A percentile compares a stretch with the other conserved stretches of the same genome.
Conservation (phyloP, 2,797 vertebrate species). For the Rhynchotus rufescens region DNA sequence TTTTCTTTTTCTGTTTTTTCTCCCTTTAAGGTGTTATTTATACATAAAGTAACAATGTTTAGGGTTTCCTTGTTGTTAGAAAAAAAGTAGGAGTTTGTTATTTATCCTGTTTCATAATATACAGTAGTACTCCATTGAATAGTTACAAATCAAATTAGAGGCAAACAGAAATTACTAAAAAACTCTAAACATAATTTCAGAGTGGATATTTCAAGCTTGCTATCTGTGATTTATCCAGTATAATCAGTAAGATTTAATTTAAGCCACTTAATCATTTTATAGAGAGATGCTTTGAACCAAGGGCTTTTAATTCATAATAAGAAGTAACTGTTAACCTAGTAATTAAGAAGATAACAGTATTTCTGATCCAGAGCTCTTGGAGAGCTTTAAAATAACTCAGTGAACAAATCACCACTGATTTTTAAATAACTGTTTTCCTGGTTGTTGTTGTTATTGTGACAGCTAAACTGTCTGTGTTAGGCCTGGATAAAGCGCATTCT, state of each 20-base stretch:
- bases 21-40: not conserved
- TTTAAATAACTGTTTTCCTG: slow-evolving; percentile 30
- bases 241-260: slow-evolving; percentile 45
- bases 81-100: not conserved
- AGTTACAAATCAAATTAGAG: slow-evolving; percentile 10
- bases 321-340: slow-evolving; percentile 34
- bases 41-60: not conserved
- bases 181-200: slow-evolving; percentile 6
- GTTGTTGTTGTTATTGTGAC: not conserved
- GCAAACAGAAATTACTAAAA: slow-evolving; percentile 13
- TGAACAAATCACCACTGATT: slow-evolving; percentile 8
- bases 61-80: not conserved
- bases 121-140: not conserved
- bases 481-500: not conserved
- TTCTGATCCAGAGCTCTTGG: slow-evolving; percentile 20
- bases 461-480: not conserved
- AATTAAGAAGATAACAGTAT: slow-evolving; percentile 41
- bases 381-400: slow-evolving; percentile 15
- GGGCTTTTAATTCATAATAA: slow-evolving; percentile 15
- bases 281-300: slow-evolving; percentile 8
- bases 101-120: not conserved
- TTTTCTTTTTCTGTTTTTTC: not conserved
- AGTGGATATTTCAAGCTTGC: slow-evolving; percentile 13
- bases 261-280: slow-evolving; percentile 45
- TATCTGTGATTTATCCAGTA: slow-evolving; percentile 12